Evolutionary conservation across 2,797 vertebrate species (phyloP).

Genomic region (Momotus momota): DNA sequence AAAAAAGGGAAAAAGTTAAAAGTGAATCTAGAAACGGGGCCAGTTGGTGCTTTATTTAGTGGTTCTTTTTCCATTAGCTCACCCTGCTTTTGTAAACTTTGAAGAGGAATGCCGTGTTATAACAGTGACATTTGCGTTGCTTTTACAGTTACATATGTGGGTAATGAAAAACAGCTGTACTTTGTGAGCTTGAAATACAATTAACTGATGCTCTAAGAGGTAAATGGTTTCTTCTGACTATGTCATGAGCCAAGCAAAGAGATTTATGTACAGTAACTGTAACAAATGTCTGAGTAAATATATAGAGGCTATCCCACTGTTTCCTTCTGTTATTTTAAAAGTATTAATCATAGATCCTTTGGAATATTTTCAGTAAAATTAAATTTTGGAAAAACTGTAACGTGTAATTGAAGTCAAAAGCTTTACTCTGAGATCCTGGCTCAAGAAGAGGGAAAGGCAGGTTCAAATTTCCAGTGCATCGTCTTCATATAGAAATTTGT

Average conservation of each 20-base stretch:
- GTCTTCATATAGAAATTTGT: neutral
- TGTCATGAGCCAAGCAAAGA: neutral
- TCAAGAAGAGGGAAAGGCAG: neutral
- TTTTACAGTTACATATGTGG: conserved; percentile 5
- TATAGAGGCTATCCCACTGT: neutral
- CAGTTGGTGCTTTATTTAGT: conserved; percentile 49
- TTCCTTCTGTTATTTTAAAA: neutral
- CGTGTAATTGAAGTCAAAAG: neutral
- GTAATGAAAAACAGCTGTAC: conserved; percentile 49
- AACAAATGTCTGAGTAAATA: neutral
- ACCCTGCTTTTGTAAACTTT: conserved; percentile 41
- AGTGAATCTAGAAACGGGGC: neutral
- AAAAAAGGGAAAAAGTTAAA: conserved; percentile 43
- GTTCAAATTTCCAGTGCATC: neutral
- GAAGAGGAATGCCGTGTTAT: neutral
- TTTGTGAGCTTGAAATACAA: conserved; percentile 9
- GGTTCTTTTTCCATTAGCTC: conserved; percentile 55
- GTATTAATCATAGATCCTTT: neutral
- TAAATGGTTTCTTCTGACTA: conserved; percentile 15
- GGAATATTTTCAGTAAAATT: neutral
- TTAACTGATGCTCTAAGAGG: conserved; percentile 23
- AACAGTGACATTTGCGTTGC: conserved; percentile 43
- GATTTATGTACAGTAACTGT: neutral
- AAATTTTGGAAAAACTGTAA: neutral
- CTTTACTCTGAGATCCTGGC: neutral